Base-by-base conservation (phyloP, 2,113 vertebrate genomes). In the Callorhinus ursinus region DNA sequence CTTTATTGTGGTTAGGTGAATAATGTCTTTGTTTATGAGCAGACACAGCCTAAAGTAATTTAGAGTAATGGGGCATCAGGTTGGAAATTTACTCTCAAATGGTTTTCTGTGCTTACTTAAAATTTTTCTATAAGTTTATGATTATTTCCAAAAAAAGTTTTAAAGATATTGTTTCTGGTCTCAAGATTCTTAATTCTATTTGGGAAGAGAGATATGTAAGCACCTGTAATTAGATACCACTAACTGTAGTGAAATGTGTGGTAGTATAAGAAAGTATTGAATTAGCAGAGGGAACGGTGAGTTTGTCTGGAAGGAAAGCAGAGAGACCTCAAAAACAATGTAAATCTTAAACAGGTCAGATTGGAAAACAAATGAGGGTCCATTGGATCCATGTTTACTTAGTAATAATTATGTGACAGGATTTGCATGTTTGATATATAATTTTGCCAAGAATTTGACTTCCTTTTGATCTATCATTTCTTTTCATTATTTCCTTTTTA, bases 401-500 rank as follows among this genome's bases (percentile, higher is more conserved):
- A 89, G 24, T 83, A 89, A 71, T 24, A 59, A 96, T 71, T 67
- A 51, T 24, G 19, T 72, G 53, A 86, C 31, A 79, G 39, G 46
- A 72, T 49, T 46, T 76, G 7, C 7, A 9, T 46, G 8, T 57
- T 21, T 91, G n/a, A 91, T 88, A 87, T 90, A 83, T 57, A 89
- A 65, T 80, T 90, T 85, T 2, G 33, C 1, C 36, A 33, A 4
- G 1, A 13, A 61, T 59, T 49, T 72, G 31, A 39, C 55, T 95
- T 93, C 14, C n/a, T 3, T 4, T 51, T 26, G 7, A 85, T 33
- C 5, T 31, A 81, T 33, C 74, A 86, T 36, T 46, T 88, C 72
- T 49, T 88, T 31, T 91, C 46, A 72, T 13, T 8, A 95, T n/a
- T 95, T 90, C 12, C 33, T 39, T 85, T 91, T 96, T 55, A 79